Base-by-base conservation (phyloP, 2,888 invertebrate species). In the Synanthedon vespiformis region DNA sequence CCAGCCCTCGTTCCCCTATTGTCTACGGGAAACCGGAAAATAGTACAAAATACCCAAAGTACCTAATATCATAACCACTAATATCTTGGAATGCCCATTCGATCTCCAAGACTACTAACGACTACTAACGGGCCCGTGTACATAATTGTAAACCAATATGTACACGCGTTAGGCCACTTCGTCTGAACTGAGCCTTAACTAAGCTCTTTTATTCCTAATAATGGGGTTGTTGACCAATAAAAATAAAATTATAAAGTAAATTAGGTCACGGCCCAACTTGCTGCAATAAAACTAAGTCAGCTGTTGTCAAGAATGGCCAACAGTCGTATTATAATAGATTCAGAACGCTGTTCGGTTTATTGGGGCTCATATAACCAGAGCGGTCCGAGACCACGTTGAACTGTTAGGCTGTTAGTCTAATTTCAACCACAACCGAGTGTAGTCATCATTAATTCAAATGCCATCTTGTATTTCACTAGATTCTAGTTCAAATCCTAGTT, bases 281-380 rank as follows among this genome's bases (percentile, higher is more conserved):
- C 65, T 58, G 63, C 67, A 72, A 84, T 86, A 85, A 86, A 82
- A 78, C 72, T 72, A 65, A 70, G 73, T 81, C 85, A 84, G 84
- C 85, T 84, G 85, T 34, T 34, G 34, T 61, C 62, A 60, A 62
- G 61, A 65, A 34, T 34, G 34, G 34, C 34, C 34, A 34, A 34
- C 34, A 34, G 34, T 61, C 63, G 70, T 74, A 72, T 48, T 16
- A 82, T 81, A 83, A 82, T 86, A 87, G 87, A 86, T 80, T 84
- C 76, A 81, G 84, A 44, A n/a, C 44, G 44, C 4, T 34, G 44
- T 83, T 77, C 71, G 68, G 80, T 85, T 87, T 87, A 87, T 85
- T 80, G 79, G 70, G 75, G 72, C 74, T 79, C 85, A 83, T 87
- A 87, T 86, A 87, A 86, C 83, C 76, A 74, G 66, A 77, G 63